Evolutionary conservation across 2,888 invertebrate genomes (phyloP).

Genomic region (Creontiades dilutus): DNA sequence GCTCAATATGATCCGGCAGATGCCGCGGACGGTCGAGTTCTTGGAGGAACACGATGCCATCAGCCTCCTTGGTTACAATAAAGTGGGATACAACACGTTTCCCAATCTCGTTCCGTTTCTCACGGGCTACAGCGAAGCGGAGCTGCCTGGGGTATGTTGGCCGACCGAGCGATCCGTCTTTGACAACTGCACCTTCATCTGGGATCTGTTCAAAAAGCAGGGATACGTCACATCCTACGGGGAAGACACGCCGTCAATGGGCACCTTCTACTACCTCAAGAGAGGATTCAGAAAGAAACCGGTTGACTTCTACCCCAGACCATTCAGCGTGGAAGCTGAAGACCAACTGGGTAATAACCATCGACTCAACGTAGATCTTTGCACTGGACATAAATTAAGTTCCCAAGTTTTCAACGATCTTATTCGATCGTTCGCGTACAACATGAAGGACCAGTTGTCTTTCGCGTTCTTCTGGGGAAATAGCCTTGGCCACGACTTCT

Average conservation of each 20-base stretch:
- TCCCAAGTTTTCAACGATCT: conserved; percentile 87
- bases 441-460: conserved; percentile 82
- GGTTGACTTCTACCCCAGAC: conserved; percentile 91
- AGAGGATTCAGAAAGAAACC: conserved; percentile 88
- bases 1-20: conserved; percentile 90
- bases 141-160: conserved; percentile 84
- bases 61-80: conserved; percentile 93
- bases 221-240: conserved; percentile 89
- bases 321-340: conserved; percentile 86
- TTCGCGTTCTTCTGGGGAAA: conserved; percentile 93
- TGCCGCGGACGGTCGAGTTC: conserved; percentile 85
- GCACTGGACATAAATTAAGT: conserved; percentile 85
- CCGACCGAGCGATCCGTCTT: conserved; percentile 82
- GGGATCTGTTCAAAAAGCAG: conserved; percentile 87
- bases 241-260: conserved; percentile 90
- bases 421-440: conserved; percentile 82
- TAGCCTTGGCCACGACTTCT: conserved; percentile 90
- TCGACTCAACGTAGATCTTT: conserved; percentile 84
- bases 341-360: conserved; percentile 83
- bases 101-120: conserved; percentile 92
- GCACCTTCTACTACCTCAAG: conserved; percentile 89
- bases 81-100: conserved; percentile 96
- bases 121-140: conserved; percentile 84
- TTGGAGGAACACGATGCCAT: conserved; percentile 83
- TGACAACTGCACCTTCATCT: conserved; percentile 90